These are phyloP conservation scores for Trochalopteron elliotii DNA, from an alignment of 2,113 vertebrate genomes.

Conservation along the genomic window DNA sequence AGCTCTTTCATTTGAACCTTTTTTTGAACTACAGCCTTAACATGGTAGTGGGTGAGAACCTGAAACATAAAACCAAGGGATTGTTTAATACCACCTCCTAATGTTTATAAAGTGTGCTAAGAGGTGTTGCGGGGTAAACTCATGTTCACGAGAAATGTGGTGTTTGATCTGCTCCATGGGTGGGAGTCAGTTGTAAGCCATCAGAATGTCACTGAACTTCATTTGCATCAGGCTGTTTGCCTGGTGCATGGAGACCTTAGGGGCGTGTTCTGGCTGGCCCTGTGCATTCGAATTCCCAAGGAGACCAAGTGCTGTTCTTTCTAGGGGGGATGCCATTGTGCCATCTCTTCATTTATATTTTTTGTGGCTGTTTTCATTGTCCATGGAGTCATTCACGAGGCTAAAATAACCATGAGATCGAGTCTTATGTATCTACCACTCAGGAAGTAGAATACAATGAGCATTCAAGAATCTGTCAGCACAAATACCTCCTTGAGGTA, in stretches of 20 bases:
- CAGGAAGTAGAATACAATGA: neutral
- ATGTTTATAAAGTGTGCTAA: neutral
- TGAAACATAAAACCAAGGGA: neutral
- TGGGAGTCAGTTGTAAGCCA: neutral
- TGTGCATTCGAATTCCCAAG: neutral
- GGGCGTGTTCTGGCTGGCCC: accelerated
- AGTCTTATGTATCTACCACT: neutral
- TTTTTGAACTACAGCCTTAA: neutral
- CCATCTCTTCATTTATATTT: neutral
- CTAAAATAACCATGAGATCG: neutral
- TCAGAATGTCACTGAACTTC: neutral
- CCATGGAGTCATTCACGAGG: neutral
- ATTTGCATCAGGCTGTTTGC: neutral
- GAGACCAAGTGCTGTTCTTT: neutral
- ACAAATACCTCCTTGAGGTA: neutral
- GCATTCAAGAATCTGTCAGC: neutral
- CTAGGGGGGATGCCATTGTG: neutral
- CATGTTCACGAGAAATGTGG: neutral
- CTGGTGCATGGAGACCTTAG: neutral
- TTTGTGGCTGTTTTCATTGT: neutral
- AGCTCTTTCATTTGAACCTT: neutral
- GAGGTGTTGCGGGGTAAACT: neutral
- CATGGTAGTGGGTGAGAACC: neutral
- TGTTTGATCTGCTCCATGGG: neutral
- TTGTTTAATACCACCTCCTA: neutral